Percentiles rank a stretch among this genome's conserved stretches.
Conservation (phyloP, 2,797 vertebrate genomes). For the Xyrichtys novacula region DNA sequence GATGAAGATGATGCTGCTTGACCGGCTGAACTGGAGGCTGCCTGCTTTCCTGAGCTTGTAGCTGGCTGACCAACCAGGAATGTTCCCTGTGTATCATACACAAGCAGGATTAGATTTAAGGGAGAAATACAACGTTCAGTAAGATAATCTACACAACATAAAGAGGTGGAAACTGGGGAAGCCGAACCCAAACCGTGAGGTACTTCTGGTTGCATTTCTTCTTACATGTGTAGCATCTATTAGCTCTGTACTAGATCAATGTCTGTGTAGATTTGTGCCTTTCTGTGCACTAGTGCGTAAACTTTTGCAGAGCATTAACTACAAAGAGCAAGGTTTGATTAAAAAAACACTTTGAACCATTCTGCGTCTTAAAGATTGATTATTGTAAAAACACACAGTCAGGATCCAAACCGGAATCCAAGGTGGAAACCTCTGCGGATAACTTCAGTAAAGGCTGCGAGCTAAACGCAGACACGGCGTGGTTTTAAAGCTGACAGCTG, state of each 20-base stretch:
- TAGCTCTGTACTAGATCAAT: no score
- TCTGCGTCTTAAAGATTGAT: slow-evolving; percentile 9
- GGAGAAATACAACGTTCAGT: neutral
- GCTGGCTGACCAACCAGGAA: slow-evolving; percentile 97
- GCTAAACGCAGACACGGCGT: slow-evolving; percentile 36
- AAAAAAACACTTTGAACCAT: neutral
- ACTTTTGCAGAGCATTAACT: neutral
- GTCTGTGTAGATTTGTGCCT: no score
- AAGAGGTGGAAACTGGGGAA: neutral
- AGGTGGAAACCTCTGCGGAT: slow-evolving; percentile 22
- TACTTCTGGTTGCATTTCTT: neutral
- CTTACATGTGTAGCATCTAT: no score
- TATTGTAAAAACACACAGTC: no score
- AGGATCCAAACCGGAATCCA: slow-evolving; percentile 15
- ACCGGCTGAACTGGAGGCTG: slow-evolving; percentile 83
- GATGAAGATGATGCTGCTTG: slow-evolving; percentile 87
- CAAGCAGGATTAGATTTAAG: neutral
- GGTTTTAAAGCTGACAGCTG: slow-evolving; percentile 35
- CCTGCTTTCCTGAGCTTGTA: slow-evolving; percentile 91
- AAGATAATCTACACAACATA: neutral
- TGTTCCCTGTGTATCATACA: slow-evolving; percentile 87
- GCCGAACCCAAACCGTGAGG: neutral
- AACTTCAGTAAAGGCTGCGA: slow-evolving; percentile 13
- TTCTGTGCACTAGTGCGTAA: neutral
- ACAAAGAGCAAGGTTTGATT: neutral